Conservation (phyloP, 1,140 invertebrate species). For the Laodelphax striatellus region DNA sequence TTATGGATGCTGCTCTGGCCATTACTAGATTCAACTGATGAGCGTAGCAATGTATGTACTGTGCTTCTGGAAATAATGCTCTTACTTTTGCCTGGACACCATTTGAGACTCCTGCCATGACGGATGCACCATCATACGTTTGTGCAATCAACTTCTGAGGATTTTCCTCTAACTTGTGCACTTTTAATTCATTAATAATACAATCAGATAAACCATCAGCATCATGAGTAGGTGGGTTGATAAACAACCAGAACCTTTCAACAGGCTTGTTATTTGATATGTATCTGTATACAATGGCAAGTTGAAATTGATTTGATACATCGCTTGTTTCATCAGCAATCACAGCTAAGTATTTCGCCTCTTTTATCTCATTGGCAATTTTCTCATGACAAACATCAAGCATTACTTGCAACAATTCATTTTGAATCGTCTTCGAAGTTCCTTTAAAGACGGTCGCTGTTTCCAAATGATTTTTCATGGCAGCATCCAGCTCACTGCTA, state of each 20-base stretch:
- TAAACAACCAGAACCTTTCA: background rate
- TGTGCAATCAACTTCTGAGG: slow-evolving; percentile 28
- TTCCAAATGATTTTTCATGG: no score
- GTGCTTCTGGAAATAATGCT: no score
- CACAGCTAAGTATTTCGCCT: no score
- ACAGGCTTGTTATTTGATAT: background rate
- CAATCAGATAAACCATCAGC: slow-evolving; percentile 13
- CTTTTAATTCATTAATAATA: slow-evolving; percentile 22
- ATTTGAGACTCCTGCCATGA: slow-evolving; percentile 24
- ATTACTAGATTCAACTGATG: slow-evolving; percentile 30
- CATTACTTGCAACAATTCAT: no score
- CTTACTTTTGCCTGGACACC: background rate
- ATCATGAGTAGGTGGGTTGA: slow-evolving; percentile 15
- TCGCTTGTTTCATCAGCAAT: no score
- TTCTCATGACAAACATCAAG: no score
- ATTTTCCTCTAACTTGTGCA: slow-evolving; percentile 16
- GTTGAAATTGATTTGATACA: no score
- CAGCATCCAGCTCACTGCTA: no score
- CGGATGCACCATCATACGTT: slow-evolving; percentile 27
- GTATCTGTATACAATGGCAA: no score
- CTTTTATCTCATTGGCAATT: no score
- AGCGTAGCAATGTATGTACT: slow-evolving; percentile 28
- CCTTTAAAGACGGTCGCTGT: no score
- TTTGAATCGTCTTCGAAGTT: no score
- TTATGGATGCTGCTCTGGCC: slow-evolving; percentile 22